Conservation (phyloP, 64 coral and sea anemone species). For the Acropora tenuis region DNA sequence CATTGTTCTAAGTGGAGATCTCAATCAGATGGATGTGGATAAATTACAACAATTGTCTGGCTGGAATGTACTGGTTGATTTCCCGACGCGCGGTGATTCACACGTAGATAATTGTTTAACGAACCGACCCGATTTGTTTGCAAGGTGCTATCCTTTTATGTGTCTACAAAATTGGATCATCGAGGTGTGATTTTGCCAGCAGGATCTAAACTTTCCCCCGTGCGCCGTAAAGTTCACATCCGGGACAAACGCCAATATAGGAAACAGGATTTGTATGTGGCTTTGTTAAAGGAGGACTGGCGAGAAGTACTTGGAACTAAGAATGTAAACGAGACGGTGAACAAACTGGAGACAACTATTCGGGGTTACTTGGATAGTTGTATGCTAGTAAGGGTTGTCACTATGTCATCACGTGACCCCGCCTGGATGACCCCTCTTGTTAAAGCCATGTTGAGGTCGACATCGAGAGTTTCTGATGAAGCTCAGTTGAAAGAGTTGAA, state of each 20-base stretch:
- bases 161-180: slow-evolving; percentile 69
- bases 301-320: no score
- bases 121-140: slow-evolving; percentile 46
- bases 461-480: no score
- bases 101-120: slow-evolving; percentile 48
- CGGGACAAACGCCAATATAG: slow-evolving; percentile 46
- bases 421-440: no score
- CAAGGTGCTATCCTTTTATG: slow-evolving; percentile 23
- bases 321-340: no score
- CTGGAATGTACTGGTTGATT: not conserved
- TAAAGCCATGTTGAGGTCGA: no score
- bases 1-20: no score
- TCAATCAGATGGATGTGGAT: no score
- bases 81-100: slow-evolving; percentile 29
- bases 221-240: slow-evolving; percentile 30
- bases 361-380: no score
- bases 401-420: no score
- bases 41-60: slow-evolving; percentile 17
- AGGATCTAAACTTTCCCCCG: slow-evolving; percentile 29
- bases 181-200: not conserved
- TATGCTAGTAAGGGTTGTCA: no score
- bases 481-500: no score
- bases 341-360: no score
- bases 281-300: not conserved
- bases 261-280: slow-evolving; percentile 33